Evolutionary conservation across 2,888 invertebrate genomes (phyloP).

Genomic region (Norana najaformis): DNA sequence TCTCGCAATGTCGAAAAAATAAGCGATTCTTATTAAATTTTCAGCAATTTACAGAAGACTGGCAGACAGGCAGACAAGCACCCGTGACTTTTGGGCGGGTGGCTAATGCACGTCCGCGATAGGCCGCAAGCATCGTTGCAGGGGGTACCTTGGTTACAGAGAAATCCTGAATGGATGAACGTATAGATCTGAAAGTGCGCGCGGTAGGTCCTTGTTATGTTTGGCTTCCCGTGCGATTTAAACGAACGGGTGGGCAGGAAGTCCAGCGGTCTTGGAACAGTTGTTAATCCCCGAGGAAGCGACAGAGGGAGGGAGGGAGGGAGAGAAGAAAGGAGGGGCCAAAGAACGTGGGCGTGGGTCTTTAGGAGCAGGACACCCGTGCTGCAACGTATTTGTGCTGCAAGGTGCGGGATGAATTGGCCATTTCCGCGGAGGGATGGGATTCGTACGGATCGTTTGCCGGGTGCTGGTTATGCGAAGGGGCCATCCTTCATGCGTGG

Average conservation of each 20-base stretch:
- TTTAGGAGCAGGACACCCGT: neutral
- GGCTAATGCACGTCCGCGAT: no score
- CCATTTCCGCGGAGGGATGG: neutral
- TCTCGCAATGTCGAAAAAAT: neutral
- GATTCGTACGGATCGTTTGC: neutral
- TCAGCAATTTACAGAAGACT: neutral
- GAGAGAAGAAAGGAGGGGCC: neutral
- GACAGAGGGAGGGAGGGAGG: neutral
- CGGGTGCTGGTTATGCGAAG: neutral
- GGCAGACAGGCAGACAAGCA: neutral
- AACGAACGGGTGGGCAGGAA: neutral
- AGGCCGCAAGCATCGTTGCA: neutral
- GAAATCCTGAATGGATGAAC: neutral
- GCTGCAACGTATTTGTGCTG: neutral
- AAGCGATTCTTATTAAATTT: neutral
- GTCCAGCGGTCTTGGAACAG: neutral
- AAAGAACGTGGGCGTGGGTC: neutral
- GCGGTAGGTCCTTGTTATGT: neutral
- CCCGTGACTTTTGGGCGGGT: neutral
- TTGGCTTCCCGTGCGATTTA: neutral
- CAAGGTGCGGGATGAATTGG: neutral
- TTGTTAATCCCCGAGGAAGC: constrained; percentile 3
- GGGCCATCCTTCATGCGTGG: neutral
- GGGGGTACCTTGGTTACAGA: neutral
- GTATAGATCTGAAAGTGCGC: neutral